Evolutionary conservation across 2,888 invertebrate species (phyloP).

Genomic region (Reticulitermes lucifugus): DNA sequence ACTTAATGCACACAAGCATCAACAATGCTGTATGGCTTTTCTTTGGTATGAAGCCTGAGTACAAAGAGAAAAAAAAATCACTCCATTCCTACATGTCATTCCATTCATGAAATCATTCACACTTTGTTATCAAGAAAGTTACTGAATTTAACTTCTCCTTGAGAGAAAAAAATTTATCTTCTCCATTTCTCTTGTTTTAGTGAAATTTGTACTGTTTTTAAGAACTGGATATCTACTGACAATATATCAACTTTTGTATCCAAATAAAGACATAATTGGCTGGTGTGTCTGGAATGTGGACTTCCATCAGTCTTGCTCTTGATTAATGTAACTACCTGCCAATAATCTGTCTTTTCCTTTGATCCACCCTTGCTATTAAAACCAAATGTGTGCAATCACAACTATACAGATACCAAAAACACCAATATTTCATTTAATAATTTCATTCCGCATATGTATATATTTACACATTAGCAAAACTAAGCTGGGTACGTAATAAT

Average conservation of each 20-base stretch:
- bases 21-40: conserved; percentile 23
- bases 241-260: conserved; percentile 27
- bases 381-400: conserved; percentile 21
- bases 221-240: conserved; percentile 19
- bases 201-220: conserved; percentile 45
- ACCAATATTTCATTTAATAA: conserved; percentile 32
- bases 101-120: conserved; percentile 28
- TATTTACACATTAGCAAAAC: conserved; percentile 44
- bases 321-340: conserved; percentile 39
- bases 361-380: conserved; percentile 16
- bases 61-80: conserved; percentile 42
- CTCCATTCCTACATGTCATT: conserved; percentile 23
- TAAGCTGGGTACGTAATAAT: conserved; percentile 45
- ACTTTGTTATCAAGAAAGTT: conserved; percentile 20
- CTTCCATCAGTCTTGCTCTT: conserved; percentile 42
- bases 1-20: conserved; percentile 24
- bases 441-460: conserved; percentile 46
- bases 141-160: conserved; percentile 31
- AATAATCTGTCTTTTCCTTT: conserved; percentile 27
- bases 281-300: conserved; percentile 41
- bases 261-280: conserved; percentile 33
- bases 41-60: conserved; percentile 51
- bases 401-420: conserved; percentile 38
- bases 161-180: conserved; percentile 15
- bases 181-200: conserved; percentile 16